A percentile compares a stretch with the other conserved stretches of the same genome.
These are phyloP conservation scores for Cydia pomonella DNA, from an alignment of 1,140 invertebrate species.

Conservation along the genomic window DNA sequence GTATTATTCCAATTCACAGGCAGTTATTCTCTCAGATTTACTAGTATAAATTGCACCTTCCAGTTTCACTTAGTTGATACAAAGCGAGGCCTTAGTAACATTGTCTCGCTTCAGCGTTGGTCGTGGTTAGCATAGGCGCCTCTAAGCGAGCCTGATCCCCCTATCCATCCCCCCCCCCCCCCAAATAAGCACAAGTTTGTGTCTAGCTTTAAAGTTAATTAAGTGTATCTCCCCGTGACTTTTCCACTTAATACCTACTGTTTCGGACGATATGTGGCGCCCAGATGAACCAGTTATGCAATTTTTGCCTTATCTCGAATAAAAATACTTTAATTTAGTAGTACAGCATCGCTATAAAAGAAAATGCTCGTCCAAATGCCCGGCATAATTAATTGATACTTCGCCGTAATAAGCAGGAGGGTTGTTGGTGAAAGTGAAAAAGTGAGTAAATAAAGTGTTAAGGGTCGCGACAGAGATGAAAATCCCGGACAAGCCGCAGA, in stretches of 20 bases:
- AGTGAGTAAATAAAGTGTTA: slow-evolving; percentile 46
- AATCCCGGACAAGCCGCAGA: slow-evolving; percentile 52
- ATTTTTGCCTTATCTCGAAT: too few relatives aligned
- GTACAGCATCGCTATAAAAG: too few relatives aligned
- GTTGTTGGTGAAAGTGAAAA: slow-evolving; percentile 37
- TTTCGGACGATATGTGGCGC: slow-evolving; percentile 45
- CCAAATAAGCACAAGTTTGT: slow-evolving; percentile 45
- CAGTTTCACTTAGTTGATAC: neutral
- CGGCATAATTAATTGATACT: slow-evolving; percentile 17
- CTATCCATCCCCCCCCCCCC: slow-evolving; percentile 26
- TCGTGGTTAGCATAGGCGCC: neutral
- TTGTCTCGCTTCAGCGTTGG: neutral
- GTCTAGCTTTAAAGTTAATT: slow-evolving; percentile 64
- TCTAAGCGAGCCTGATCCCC: slow-evolving; percentile 17
- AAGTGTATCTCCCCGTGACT: slow-evolving; percentile 39
- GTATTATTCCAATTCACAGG: neutral
- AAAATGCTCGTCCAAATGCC: neutral
- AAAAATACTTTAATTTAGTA: slow-evolving; percentile 24
- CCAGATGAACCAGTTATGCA: slow-evolving; percentile 42
- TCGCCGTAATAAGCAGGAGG: neutral
- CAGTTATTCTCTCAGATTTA: too few relatives aligned
- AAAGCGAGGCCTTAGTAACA: neutral
- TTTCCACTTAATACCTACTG: slow-evolving; percentile 21
- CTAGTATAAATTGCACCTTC: neutral
- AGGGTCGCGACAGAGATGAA: slow-evolving; percentile 44